phyloP scores from a whole-genome alignment of 2,797 vertebrate species.

The Vireo griseus region DNA sequence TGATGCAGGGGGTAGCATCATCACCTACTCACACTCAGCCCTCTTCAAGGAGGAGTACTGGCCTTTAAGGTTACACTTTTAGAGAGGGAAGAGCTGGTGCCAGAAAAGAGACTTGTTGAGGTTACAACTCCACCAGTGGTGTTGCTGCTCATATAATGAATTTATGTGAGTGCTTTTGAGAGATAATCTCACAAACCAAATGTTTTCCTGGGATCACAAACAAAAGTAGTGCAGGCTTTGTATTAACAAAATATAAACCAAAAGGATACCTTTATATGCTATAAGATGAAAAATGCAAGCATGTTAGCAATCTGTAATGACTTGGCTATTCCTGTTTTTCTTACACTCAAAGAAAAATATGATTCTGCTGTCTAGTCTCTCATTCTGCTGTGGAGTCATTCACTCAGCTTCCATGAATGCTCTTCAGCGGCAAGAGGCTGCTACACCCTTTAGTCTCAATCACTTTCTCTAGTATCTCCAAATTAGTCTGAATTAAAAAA shows the following conservation, averaged over 20 bases:
- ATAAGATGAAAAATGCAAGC: neutral
- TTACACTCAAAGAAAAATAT: constrained; percentile 14
- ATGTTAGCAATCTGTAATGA: neutral
- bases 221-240: neutral
- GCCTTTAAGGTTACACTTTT: neutral
- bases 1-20: neutral
- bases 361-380: constrained; percentile 39
- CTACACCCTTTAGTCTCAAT: constrained; percentile 30
- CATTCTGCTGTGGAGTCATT: constrained; percentile 37
- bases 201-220: neutral
- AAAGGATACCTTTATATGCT: neutral
- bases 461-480: constrained; percentile 34
- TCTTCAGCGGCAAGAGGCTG: constrained; percentile 50
- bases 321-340: constrained; percentile 12
- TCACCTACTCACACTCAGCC: neutral
- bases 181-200: neutral
- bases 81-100: neutral
- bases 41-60: neutral
- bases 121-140: neutral
- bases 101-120: neutral
- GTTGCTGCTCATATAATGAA: neutral
- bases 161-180: neutral
- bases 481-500: constrained; percentile 56
- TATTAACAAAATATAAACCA: neutral
- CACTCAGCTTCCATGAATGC: constrained; percentile 56